Percentiles rank a stretch among this genome's conserved stretches.
These are phyloP conservation scores for Probaryconus sp. DNA, from an alignment of 1,140 invertebrate genomes.

Conservation along the genomic window DNA sequence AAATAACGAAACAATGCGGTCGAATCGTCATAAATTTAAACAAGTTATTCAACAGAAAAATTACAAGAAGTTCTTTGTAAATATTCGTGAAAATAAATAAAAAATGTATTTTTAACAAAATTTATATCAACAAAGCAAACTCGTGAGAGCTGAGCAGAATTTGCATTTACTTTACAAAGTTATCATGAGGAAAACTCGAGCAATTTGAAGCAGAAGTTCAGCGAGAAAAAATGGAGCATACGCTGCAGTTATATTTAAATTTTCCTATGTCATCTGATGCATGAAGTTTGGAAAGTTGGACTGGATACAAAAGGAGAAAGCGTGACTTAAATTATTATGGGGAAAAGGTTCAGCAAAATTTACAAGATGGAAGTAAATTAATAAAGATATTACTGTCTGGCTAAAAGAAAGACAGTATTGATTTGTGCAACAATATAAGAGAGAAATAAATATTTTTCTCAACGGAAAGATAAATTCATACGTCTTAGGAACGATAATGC, in stretches of 20 bases:
- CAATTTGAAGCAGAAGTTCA: slow-evolving; percentile 28
- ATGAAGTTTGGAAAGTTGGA: slow-evolving; percentile 1
- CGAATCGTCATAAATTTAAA: too few relatives aligned
- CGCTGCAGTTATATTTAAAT: slow-evolving; percentile 29
- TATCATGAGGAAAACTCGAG: slow-evolving; percentile 19
- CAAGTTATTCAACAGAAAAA: too few relatives aligned
- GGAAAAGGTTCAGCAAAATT: too few relatives aligned
- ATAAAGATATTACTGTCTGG: too few relatives aligned
- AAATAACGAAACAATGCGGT: too few relatives aligned
- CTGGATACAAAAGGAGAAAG: neutral
- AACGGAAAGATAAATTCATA: too few relatives aligned
- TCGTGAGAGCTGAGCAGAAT: neutral
- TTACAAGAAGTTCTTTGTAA: too few relatives aligned
- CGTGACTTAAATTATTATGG: neutral
- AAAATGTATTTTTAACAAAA: neutral
- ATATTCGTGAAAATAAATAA: neutral
- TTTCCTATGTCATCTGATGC: slow-evolving; percentile 16
- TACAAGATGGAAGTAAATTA: too few relatives aligned
- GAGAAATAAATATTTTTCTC: too few relatives aligned
- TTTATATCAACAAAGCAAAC: slow-evolving; percentile 8
- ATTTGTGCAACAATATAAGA: too few relatives aligned
- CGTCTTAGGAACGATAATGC: too few relatives aligned
- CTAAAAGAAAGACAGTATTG: too few relatives aligned
- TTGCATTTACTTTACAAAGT: neutral
- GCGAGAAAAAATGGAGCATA: slow-evolving; percentile 14